phyloP scores from a whole-genome alignment of 1,140 invertebrate species.

The Pachyrhynchus sulphureomaculatus region DNA sequence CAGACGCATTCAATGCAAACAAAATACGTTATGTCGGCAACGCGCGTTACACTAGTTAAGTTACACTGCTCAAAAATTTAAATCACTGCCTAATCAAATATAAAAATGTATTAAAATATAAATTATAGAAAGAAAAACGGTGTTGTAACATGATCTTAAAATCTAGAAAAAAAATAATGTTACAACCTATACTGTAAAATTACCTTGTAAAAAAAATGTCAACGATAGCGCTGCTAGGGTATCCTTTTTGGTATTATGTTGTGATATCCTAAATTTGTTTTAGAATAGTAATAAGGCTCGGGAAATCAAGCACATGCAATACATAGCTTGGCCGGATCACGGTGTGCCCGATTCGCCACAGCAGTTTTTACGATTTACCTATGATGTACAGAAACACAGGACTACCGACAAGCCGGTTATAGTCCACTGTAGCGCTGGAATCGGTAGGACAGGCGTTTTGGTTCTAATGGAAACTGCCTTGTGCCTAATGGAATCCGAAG shows the following conservation, averaged over 20 bases:
- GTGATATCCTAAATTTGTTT: slow-evolving; percentile 39
- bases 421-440: slow-evolving; percentile 95
- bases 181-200: too few species aligned
- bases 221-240: too few species aligned
- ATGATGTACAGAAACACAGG: slow-evolving; percentile 68
- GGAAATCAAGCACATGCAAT: slow-evolving; percentile 67
- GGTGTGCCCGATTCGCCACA: slow-evolving; percentile 91
- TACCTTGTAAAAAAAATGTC: too few species aligned
- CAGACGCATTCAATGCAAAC: too few species aligned
- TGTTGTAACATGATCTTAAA: too few species aligned
- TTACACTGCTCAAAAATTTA: too few species aligned
- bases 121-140: too few species aligned
- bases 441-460: slow-evolving; percentile 94
- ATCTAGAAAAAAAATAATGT: too few species aligned
- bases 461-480: slow-evolving; percentile 97
- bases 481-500: slow-evolving; percentile 88
- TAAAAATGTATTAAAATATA: too few species aligned
- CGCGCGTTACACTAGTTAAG: too few species aligned
- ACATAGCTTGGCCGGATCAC: slow-evolving; percentile 98
- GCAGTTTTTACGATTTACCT: slow-evolving; percentile 89
- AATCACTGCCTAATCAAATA: too few species aligned
- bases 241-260: neutral
- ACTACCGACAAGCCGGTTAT: slow-evolving; percentile 73
- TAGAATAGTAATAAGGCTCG: slow-evolving; percentile 53
- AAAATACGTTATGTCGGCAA: too few species aligned